These are phyloP conservation scores for Tragelaphus strepsiceros DNA, from an alignment of 2,113 vertebrate genomes.

Conservation along the genomic window DNA sequence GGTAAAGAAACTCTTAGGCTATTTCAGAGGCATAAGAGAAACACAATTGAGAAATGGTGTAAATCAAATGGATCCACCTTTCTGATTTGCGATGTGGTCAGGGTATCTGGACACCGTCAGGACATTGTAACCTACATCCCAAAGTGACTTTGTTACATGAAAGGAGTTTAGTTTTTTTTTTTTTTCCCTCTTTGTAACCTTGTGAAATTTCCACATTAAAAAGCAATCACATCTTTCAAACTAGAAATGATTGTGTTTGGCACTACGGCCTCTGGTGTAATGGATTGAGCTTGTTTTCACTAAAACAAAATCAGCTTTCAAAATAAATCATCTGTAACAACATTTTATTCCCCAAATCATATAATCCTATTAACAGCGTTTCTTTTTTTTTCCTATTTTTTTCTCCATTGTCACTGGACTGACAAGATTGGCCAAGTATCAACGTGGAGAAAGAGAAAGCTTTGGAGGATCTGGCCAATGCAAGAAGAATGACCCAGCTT, in stretches of 20 bases:
- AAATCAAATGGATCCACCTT: constrained; percentile 79
- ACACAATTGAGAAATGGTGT: constrained; percentile 68
- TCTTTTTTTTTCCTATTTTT: constrained; percentile 32
- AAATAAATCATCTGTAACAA: constrained; percentile 85
- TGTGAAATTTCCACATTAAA: constrained; percentile 83
- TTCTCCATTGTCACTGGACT: constrained; percentile 67
- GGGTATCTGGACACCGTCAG: constrained; percentile 87
- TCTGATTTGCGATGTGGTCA: constrained; percentile 67
- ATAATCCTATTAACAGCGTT: constrained; percentile 85
- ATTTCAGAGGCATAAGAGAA: constrained; percentile 77
- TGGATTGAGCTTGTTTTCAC: constrained; percentile 82
- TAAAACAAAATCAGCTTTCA: constrained; percentile 86
- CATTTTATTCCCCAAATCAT: constrained; percentile 80
- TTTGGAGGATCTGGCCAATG: constrained; percentile 73
- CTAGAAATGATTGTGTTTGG: constrained; percentile 84
- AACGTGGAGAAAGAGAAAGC: constrained; percentile 75
- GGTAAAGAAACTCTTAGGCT: constrained; percentile 59
- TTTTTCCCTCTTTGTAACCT: constrained; percentile 75
- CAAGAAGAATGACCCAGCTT: constrained; percentile 62
- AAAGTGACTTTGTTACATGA: constrained; percentile 82
- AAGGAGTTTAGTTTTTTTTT: constrained; percentile 78
- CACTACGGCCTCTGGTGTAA: constrained; percentile 80
- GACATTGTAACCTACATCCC: constrained; percentile 74
- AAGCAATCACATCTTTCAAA: constrained; percentile 84
- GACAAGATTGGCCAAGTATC: constrained; percentile 78